Conservation (phyloP, 2,888 invertebrate genomes). For the Mesorhabditis spiculigera region DNA sequence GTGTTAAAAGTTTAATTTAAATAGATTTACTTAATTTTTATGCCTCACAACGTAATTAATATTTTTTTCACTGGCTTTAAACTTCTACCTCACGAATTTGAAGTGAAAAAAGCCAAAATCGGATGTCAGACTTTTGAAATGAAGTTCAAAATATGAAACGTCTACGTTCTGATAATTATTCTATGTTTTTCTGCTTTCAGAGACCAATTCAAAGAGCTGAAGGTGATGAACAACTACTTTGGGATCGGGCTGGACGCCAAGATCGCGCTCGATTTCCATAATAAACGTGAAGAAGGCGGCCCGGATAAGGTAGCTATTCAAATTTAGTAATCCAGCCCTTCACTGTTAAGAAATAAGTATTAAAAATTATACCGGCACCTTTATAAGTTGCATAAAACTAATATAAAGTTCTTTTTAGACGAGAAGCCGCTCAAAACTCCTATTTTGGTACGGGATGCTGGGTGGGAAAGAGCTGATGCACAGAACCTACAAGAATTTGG, state of each 20-base stretch:
- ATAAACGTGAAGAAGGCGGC: slow-evolving; percentile 81
- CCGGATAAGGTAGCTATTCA: slow-evolving; percentile 73
- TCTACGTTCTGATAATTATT: neutral
- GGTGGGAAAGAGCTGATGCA: slow-evolving; percentile 67
- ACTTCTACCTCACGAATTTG: no score
- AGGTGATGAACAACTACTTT: slow-evolving; percentile 98
- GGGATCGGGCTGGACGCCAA: slow-evolving; percentile 97
- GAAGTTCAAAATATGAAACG: neutral
- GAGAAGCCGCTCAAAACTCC: slow-evolving; percentile 79
- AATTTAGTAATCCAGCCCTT: neutral
- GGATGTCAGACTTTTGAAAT: neutral
- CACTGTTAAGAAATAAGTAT: neutral
- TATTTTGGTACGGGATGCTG: slow-evolving; percentile 80
- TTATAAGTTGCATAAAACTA: neutral
- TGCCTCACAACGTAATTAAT: no score
- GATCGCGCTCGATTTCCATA: slow-evolving; percentile 91
- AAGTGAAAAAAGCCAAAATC: no score
- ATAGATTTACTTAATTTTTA: no score
- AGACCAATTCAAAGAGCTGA: slow-evolving; percentile 82
- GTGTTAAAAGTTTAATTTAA: no score
- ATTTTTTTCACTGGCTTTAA: no score
- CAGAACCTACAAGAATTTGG: slow-evolving; percentile 89
- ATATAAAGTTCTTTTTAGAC: slow-evolving; percentile 18
- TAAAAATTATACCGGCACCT: neutral
- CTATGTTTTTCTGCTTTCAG: slow-evolving; percentile 57